Conservation (phyloP, 2,113 vertebrate species). For the Turdus rufiventris region DNA sequence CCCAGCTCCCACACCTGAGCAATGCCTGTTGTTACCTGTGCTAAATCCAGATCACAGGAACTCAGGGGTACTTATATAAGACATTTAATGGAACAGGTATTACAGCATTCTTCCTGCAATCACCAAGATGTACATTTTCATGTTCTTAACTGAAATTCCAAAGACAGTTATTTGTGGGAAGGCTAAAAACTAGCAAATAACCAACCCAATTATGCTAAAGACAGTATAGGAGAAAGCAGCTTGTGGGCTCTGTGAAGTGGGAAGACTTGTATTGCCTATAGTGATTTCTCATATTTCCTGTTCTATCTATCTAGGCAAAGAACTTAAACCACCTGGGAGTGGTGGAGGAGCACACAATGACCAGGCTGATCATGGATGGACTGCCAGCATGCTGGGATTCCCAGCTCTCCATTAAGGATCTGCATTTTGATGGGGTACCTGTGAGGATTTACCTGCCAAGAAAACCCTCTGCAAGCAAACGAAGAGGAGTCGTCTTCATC, state of each 20-base stretch:
- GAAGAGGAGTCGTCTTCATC: constrained; percentile 70
- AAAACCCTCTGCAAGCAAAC: not conserved
- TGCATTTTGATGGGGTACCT: constrained; percentile 67
- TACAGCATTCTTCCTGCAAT: not conserved
- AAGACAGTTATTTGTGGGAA: not conserved
- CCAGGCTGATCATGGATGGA: not conserved
- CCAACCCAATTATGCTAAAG: not conserved
- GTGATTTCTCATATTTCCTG: not conserved
- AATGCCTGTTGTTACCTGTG: not conserved
- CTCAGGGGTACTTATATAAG: not conserved
- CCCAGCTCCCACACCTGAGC: not conserved
- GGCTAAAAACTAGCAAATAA: not conserved
- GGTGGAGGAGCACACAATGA: constrained; percentile 54
- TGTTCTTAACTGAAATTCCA: not conserved
- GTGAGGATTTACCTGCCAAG: constrained; percentile 74
- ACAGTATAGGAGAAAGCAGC: not conserved
- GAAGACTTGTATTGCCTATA: not conserved
- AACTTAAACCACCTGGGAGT: constrained; percentile 67
- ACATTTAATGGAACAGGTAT: not conserved
- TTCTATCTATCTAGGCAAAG: constrained; percentile 41
- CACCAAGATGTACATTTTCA: not conserved
- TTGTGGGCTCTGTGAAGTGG: not conserved
- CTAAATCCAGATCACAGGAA: not conserved
- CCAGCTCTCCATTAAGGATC: constrained; percentile 59
- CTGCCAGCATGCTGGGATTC: not conserved